phyloP scores from a whole-genome alignment of 2,113 vertebrate genomes.

The Lagopus muta region DNA sequence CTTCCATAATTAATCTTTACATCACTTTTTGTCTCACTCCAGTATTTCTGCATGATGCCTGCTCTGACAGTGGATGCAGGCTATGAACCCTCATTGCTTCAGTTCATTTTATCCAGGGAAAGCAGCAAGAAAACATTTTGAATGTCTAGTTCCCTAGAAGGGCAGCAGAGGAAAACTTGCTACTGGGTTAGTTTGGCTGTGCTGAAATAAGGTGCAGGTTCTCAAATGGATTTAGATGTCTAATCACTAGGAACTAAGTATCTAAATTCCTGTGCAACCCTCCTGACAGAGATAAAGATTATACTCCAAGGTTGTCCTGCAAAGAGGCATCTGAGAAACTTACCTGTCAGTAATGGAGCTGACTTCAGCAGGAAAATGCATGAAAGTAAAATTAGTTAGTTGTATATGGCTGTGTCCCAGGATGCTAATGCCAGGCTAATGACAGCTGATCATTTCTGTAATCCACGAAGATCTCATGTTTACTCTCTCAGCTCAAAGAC shows the following conservation, averaged over 20 bases:
- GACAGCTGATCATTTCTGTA: neutral
- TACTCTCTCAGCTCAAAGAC: conserved; percentile 1
- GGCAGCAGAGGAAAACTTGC: conserved; percentile 6
- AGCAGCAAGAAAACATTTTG: neutral
- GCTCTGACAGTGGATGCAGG: conserved; percentile 26
- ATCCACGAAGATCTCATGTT: neutral
- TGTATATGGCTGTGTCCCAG: neutral
- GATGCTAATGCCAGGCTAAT: neutral
- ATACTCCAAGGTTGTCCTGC: neutral
- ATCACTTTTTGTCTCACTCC: conserved; percentile 25
- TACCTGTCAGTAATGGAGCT: neutral
- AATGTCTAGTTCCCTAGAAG: neutral
- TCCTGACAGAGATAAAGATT: neutral
- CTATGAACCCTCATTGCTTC: conserved; percentile 41
- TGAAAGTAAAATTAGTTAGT: neutral
- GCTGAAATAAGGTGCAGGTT: neutral
- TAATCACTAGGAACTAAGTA: neutral
- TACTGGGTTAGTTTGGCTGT: neutral
- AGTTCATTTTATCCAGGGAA: conserved; percentile 48
- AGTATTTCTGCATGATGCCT: conserved; percentile 46
- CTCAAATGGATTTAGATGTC: neutral
- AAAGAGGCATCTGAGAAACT: neutral
- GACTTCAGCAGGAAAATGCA: neutral
- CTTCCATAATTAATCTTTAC: conserved; percentile 50
- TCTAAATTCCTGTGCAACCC: neutral